These are phyloP conservation scores for Labrus mixtus DNA, from an alignment of 2,113 vertebrate genomes.

Conservation along the genomic window DNA sequence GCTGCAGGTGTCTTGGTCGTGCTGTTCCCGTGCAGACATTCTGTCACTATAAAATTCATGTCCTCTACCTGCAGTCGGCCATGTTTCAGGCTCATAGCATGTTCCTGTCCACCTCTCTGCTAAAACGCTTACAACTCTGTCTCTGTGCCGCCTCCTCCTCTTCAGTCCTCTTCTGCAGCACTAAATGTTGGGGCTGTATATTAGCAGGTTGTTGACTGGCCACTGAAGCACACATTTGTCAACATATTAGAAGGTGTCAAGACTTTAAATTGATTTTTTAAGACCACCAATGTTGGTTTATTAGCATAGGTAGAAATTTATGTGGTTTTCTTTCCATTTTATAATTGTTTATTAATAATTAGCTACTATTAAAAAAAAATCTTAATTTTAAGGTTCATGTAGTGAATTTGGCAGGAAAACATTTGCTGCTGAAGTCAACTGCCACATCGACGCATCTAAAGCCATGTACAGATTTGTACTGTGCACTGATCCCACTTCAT, in stretches of 20 bases:
- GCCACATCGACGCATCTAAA: not conserved
- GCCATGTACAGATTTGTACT: not conserved
- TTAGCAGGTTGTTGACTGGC: constrained; percentile 82
- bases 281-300: constrained; percentile 54
- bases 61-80: constrained; percentile 65
- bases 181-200: constrained; percentile 72
- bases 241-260: constrained; percentile 83
- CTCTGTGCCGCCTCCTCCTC: constrained; percentile 58
- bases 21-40: constrained; percentile 69
- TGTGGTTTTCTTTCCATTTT: not conserved
- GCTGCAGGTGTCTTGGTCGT: constrained; percentile 67
- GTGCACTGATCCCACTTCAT: constrained; percentile 32
- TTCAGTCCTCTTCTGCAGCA: constrained; percentile 44
- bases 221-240: constrained; percentile 80
- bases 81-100: constrained; percentile 73
- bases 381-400: not conserved
- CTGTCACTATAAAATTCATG: constrained; percentile 74
- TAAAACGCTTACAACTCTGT: constrained; percentile 71
- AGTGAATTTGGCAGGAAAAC: not conserved
- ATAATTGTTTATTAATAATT: not conserved
- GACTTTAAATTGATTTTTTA: constrained; percentile 70
- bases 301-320: not conserved
- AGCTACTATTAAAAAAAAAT: not conserved
- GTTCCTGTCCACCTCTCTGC: constrained; percentile 76
- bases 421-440: not conserved